Conservation (phyloP, 2,888 invertebrate species). For the Polydrusus cervinus region DNA sequence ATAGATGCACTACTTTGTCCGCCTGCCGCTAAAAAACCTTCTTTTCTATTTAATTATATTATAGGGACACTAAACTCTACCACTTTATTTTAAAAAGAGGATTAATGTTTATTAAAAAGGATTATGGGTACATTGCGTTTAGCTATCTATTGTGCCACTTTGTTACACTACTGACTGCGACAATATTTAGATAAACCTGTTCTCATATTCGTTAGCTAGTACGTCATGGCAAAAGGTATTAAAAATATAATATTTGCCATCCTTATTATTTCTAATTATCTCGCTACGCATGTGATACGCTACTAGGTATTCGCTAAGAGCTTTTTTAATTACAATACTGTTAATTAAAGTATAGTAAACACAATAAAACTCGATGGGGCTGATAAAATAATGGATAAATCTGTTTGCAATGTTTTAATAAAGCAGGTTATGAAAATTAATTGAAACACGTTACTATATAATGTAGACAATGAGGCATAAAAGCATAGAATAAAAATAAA, state of each 20-base stretch:
- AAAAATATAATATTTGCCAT: conserved; percentile 24
- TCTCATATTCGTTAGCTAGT: background rate
- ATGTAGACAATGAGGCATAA: background rate
- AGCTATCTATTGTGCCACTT: too few relatives aligned
- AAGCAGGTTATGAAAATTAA: conserved; percentile 27
- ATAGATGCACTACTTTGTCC: too few relatives aligned
- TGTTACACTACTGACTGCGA: too few relatives aligned
- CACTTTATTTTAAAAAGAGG: too few relatives aligned
- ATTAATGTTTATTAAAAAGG: too few relatives aligned
- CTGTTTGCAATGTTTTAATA: conserved; percentile 26
- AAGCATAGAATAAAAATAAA: too few relatives aligned
- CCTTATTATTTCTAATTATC: conserved; percentile 3
- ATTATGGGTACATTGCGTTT: too few relatives aligned
- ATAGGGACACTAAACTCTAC: too few relatives aligned
- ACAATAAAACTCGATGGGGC: conserved; percentile 37
- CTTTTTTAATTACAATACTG: conserved; percentile 23
- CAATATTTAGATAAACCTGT: too few relatives aligned
- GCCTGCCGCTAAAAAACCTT: too few relatives aligned
- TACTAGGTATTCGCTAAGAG: conserved; percentile 26
- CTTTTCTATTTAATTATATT: too few relatives aligned
- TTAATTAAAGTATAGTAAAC: conserved; percentile 26
- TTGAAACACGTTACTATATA: background rate
- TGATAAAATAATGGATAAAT: conserved; percentile 26
- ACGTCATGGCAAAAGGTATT: background rate
- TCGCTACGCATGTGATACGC: conserved; percentile 28